Conservation (phyloP, 53 echinoderm and acorn worm species). For the Crossaster papposus region DNA sequence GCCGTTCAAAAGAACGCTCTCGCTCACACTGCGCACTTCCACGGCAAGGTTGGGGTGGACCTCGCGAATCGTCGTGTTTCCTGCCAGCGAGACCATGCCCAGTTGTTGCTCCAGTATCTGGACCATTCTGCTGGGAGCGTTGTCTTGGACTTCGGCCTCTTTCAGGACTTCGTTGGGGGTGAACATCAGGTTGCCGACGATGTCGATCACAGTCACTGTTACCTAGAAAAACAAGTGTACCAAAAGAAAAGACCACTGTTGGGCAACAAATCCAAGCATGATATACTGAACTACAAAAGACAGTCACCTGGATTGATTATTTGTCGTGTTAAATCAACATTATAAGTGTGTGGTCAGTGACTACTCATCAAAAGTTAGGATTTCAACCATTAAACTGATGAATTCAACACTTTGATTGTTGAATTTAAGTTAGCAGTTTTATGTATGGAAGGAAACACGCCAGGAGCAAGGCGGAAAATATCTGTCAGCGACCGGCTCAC, state of each 20-base stretch:
- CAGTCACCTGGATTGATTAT: too few species aligned
- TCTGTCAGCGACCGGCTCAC: too few species aligned
- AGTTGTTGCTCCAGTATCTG: slow-evolving; percentile 64
- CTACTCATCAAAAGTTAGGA: too few species aligned
- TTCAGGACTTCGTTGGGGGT: slow-evolving; percentile 26
- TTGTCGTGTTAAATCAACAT: too few species aligned
- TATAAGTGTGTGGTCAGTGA: too few species aligned
- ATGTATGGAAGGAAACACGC: too few species aligned
- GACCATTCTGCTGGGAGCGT: slow-evolving; percentile 50
- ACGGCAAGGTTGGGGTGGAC: slow-evolving; percentile 59
- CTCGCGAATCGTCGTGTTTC: slow-evolving; percentile 43
- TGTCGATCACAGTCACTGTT: slow-evolving; percentile 53
- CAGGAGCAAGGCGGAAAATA: too few species aligned
- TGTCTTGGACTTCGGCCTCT: slow-evolving; percentile 22
- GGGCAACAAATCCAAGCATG: too few species aligned
- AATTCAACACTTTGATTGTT: too few species aligned
- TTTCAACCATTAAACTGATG: too few species aligned
- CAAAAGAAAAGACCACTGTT: neutral
- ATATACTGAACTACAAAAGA: too few species aligned
- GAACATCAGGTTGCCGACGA: slow-evolving; percentile 42
- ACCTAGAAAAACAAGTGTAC: slow-evolving; percentile 34
- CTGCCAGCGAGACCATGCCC: slow-evolving; percentile 27
- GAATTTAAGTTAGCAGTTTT: too few species aligned
- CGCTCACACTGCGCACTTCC: slow-evolving; percentile 45
- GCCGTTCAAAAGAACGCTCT: slow-evolving; percentile 2